Evolutionary conservation across 2,888 invertebrate genomes (phyloP).

Genomic region (Aphidoletes aphidimyza): DNA sequence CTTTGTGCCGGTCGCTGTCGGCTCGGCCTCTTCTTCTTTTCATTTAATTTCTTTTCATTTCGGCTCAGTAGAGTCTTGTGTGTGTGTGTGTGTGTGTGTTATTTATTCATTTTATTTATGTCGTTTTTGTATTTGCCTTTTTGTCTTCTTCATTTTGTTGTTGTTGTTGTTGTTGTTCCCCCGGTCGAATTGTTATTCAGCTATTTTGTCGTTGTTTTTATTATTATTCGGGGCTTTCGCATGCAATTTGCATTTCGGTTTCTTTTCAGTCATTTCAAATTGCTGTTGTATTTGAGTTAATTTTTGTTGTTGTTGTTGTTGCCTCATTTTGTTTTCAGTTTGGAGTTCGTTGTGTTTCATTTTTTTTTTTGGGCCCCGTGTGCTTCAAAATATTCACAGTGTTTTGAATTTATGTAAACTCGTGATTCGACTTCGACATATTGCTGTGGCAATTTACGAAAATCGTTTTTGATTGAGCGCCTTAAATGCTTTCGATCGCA

Average conservation of each 20-base stretch:
- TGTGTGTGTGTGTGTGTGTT: background rate
- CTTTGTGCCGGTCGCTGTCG: background rate
- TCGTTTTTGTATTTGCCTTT: constrained; percentile 16
- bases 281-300: background rate
- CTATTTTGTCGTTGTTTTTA: constrained; percentile 10
- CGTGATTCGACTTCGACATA: constrained; percentile 31
- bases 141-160: background rate
- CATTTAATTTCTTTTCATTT: background rate
- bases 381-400: background rate
- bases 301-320: background rate
- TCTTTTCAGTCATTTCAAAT: background rate
- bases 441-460: background rate
- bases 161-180: background rate
- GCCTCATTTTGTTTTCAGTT: background rate
- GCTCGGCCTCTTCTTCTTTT: background rate
- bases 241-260: constrained; percentile 9
- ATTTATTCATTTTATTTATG: constrained; percentile 40
- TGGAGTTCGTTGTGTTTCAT: background rate
- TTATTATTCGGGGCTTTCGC: constrained; percentile 26
- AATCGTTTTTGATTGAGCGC: constrained; percentile 3
- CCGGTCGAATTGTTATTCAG: constrained; percentile 42
- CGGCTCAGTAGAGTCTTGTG: background rate
- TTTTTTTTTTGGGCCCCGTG: background rate
- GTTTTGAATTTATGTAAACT: constrained; percentile 41
- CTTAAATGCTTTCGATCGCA: background rate